Base-by-base conservation (phyloP, 1,140 invertebrate species). In the Heliconius hermathena region DNA sequence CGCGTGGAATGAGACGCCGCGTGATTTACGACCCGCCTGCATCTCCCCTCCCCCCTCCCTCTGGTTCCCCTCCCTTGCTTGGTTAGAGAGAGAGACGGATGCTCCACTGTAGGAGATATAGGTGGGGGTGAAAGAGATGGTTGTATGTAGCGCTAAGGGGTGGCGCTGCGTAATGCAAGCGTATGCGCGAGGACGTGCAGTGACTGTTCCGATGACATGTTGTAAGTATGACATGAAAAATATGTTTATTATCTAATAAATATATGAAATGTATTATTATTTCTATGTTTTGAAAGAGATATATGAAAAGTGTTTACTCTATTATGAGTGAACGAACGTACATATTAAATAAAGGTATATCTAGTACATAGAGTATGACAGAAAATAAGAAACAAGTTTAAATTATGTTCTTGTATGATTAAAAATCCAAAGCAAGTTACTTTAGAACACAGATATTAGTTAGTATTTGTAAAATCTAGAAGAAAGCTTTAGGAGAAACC, bases 1-100 rank as follows among this genome's bases (percentile, higher is more conserved):
- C 93, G 93, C 93, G 91, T 93, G 93, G 93, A 94, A 94, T 94
- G 93, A 94, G 92, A 92, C 85, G 84, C 89, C 90, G 90, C 92
- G 92, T 93, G 93, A 94, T 94, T 95, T 94, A 94, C 92, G 93
- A 93, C 91, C 92, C 92, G 92, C 90, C 93, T 92, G 94, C 93
- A 94, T 89, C 90, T 85, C 87, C 90, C 91, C 87, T 88, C 86
- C 90, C 87, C 86, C 89, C 90, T 46, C 91, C 88, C 89, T 86
- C 89, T 89, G 90, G 88, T 87, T 90, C 85, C 90, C 82, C 84
- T 72, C 36, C 71, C 71, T 18, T 41, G 88, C 84, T 88, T 83
- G 88, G 81, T 74, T 57, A 83, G 90, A 93, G 75, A 93, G 75
- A 49, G 87, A 85, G 90, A 93, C 82, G 80, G 80, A 78, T 75